phyloP scores from a whole-genome alignment of 2,888 invertebrate genomes.

The Diaperis boleti region DNA sequence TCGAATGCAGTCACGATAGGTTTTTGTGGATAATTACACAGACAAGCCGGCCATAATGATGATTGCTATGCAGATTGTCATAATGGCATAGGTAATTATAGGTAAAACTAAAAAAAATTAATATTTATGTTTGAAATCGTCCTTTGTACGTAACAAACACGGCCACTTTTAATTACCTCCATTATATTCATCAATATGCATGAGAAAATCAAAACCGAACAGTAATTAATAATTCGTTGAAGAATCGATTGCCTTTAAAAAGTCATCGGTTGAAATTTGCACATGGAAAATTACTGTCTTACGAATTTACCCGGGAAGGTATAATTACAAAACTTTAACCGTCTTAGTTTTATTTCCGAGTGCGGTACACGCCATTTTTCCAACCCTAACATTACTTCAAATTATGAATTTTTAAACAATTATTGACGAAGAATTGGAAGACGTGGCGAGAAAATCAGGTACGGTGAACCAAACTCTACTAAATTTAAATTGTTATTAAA shows the following conservation, averaged over 20 bases:
- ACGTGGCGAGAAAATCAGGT: slow-evolving; percentile 14
- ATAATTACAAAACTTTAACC: slow-evolving; percentile 22
- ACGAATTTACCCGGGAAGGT: slow-evolving; percentile 4
- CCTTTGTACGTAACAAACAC: slow-evolving; percentile 32
- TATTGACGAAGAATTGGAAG: slow-evolving; percentile 26
- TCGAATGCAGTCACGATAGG: slow-evolving; percentile 64
- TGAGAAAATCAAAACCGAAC: slow-evolving; percentile 28
- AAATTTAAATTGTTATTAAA: no score
- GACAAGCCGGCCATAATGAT: slow-evolving; percentile 60
- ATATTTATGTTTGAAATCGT: slow-evolving; percentile 40
- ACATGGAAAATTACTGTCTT: slow-evolving; percentile 15
- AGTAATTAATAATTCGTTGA: slow-evolving; percentile 4
- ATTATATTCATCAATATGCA: slow-evolving; percentile 32
- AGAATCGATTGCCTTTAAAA: background rate
- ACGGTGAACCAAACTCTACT: slow-evolving; percentile 13
- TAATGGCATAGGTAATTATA: slow-evolving; percentile 56
- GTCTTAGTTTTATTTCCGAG: slow-evolving; percentile 9
- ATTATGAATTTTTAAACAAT: slow-evolving; percentile 24
- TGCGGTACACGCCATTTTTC: slow-evolving; percentile 25
- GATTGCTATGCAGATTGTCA: slow-evolving; percentile 61
- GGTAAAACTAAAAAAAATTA: slow-evolving; percentile 47
- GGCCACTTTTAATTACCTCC: slow-evolving; percentile 30
- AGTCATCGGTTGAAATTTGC: slow-evolving; percentile 7
- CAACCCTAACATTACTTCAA: slow-evolving; percentile 24
- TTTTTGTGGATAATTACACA: slow-evolving; percentile 61